phyloP scores from a whole-genome alignment of 2,888 invertebrate genomes.

The Phania funesta region DNA sequence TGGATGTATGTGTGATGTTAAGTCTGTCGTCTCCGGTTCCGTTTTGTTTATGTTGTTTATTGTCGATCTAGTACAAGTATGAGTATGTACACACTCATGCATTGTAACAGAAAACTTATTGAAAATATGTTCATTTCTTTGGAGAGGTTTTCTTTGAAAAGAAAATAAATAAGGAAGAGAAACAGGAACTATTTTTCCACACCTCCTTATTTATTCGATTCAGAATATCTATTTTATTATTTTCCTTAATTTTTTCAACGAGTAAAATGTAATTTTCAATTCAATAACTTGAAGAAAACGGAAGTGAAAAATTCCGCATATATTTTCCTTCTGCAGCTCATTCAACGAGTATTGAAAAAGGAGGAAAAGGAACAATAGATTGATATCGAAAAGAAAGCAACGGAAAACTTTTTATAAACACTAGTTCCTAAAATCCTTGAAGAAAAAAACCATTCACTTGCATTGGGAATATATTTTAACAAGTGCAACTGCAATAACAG shows the following conservation, averaged over 20 bases:
- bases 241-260: slow-evolving; percentile 2
- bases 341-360: slow-evolving; percentile 23
- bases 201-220: slow-evolving; percentile 34
- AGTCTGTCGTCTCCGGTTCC: slow-evolving; percentile 51
- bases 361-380: slow-evolving; percentile 34
- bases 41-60: slow-evolving; percentile 41
- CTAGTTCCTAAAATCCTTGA: slow-evolving; percentile 53
- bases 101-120: background rate
- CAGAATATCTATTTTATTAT: slow-evolving; percentile 38
- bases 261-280: slow-evolving; percentile 59
- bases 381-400: slow-evolving; percentile 50
- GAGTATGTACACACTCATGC: background rate
- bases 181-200: slow-evolving; percentile 45
- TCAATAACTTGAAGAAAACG: slow-evolving; percentile 63
- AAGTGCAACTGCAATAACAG: slow-evolving; percentile 20
- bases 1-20: background rate
- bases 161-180: slow-evolving; percentile 8
- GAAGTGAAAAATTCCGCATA: slow-evolving; percentile 60
- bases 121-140: slow-evolving; percentile 36
- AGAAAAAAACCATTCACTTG: slow-evolving; percentile 33
- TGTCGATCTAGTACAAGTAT: slow-evolving; percentile 2
- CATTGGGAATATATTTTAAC: slow-evolving; percentile 46
- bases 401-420: slow-evolving; percentile 60
- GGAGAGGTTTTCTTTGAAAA: slow-evolving; percentile 2
- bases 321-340: slow-evolving; percentile 44